Conservation (phyloP, 2,888 invertebrate species). For the Lissonota sp. region DNA sequence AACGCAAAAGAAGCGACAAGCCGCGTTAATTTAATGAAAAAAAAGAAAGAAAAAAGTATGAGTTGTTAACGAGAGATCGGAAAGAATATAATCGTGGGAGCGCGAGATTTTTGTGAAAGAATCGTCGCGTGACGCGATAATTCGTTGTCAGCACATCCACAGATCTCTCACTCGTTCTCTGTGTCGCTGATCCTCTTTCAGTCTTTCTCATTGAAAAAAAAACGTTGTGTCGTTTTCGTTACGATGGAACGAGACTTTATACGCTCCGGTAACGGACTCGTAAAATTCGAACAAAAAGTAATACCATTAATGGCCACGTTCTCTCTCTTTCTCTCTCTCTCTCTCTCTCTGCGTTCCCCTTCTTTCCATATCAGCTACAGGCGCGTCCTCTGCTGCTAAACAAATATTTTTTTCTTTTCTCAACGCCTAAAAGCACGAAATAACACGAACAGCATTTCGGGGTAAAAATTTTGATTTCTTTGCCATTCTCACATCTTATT, state of each 20-base stretch:
- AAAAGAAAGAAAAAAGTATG: conserved; percentile 8
- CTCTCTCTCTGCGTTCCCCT: conserved; percentile 20
- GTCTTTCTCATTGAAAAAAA: not conserved
- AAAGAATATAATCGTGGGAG: conserved; percentile 45
- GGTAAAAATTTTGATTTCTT: no score
- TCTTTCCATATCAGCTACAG: no score
- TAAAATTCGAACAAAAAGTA: conserved; percentile 59
- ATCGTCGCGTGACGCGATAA: conserved; percentile 26
- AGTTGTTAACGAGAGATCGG: conserved; percentile 29
- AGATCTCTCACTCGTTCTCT: conserved; percentile 24
- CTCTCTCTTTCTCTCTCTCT: conserved; percentile 37
- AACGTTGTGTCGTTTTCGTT: conserved; percentile 13
- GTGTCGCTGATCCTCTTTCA: conserved; percentile 13
- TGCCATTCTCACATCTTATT: no score
- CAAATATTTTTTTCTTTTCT: conserved; percentile 30
- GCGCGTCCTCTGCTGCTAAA: conserved; percentile 25
- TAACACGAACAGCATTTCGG: no score
- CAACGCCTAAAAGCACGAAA: conserved; percentile 12
- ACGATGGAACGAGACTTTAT: conserved; percentile 1
- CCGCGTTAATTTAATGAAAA: conserved; percentile 75
- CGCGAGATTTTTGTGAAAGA: conserved; percentile 38
- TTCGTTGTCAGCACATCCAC: conserved; percentile 25
- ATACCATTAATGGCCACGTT: conserved; percentile 64
- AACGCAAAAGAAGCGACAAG: conserved; percentile 68
- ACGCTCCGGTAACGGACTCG: conserved; percentile 33